Evolutionary conservation across 2,888 invertebrate species (phyloP).

Genomic region (Tenthredo notha): DNA sequence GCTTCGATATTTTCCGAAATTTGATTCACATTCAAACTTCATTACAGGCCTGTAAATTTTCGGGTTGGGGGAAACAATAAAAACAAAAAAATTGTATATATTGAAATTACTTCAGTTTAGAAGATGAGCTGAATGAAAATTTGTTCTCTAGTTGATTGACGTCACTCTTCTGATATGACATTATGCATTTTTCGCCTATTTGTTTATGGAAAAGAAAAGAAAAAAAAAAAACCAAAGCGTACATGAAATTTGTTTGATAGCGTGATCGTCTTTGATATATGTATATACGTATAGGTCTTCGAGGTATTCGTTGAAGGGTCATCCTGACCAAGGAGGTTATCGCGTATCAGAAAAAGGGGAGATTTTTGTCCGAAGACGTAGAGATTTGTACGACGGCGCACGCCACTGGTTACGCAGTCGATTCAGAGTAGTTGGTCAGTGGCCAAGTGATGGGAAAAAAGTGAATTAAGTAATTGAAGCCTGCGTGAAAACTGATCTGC

Average conservation of each 20-base stretch:
- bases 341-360: conserved; percentile 62
- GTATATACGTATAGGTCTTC: conserved; percentile 42
- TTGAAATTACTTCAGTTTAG: neutral
- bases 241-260: neutral
- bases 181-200: neutral
- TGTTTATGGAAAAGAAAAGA: neutral
- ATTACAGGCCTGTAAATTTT: neutral
- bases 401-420: conserved; percentile 67
- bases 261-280: conserved; percentile 1
- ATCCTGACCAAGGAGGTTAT: conserved; percentile 72
- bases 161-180: neutral
- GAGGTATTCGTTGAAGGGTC: conserved; percentile 71
- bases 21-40: too few species aligned
- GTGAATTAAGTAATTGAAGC: conserved; percentile 27
- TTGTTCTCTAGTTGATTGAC: neutral
- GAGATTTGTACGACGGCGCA: conserved; percentile 57
- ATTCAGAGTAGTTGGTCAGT: conserved; percentile 59
- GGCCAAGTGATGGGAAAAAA: conserved; percentile 45
- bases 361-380: conserved; percentile 67
- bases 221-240: neutral
- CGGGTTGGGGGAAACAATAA: neutral
- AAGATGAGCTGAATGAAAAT: neutral
- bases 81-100: neutral
- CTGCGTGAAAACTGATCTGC: conserved; percentile 2
- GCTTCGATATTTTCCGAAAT: neutral